Evolutionary conservation across 1,140 invertebrate species (phyloP).

Genomic region (Lucilia cuprina): DNA sequence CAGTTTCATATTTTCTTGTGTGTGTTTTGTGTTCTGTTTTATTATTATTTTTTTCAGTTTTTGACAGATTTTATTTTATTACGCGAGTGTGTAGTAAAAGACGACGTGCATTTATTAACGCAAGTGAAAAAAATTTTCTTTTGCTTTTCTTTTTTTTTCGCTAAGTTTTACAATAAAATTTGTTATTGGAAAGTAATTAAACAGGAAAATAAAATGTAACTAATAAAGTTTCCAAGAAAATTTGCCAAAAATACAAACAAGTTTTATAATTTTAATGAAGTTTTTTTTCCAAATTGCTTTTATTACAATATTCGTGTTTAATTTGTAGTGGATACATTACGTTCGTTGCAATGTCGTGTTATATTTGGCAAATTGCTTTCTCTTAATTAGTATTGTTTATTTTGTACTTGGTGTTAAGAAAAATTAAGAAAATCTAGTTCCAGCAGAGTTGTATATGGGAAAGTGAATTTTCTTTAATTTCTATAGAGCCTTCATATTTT

Average conservation of each 20-base stretch:
- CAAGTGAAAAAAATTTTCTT: constrained; percentile 25
- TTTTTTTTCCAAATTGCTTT: background rate
- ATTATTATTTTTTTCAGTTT: background rate
- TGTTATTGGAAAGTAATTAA: background rate
- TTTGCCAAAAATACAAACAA: background rate
- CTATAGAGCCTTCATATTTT: background rate
- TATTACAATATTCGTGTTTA: background rate
- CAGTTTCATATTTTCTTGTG: constrained; percentile 23
- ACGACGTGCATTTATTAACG: constrained; percentile 25
- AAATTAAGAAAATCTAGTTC: background rate
- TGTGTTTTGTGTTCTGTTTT: constrained; percentile 31
- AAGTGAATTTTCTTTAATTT: background rate
- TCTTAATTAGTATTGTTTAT: background rate
- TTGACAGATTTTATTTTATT: constrained; percentile 32
- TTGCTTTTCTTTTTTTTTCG: constrained; percentile 17
- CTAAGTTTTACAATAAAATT: background rate
- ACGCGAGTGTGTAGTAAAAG: constrained; percentile 28
- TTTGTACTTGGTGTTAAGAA: background rate
- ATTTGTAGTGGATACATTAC: no score
- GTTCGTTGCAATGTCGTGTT: background rate
- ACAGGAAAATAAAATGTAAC: background rate
- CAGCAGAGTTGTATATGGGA: background rate
- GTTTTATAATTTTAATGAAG: background rate
- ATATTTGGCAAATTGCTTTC: background rate
- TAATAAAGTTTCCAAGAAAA: background rate